These are phyloP conservation scores for Drosophila mimica DNA, from an alignment of 2,888 invertebrate genomes.

Conservation along the genomic window DNA sequence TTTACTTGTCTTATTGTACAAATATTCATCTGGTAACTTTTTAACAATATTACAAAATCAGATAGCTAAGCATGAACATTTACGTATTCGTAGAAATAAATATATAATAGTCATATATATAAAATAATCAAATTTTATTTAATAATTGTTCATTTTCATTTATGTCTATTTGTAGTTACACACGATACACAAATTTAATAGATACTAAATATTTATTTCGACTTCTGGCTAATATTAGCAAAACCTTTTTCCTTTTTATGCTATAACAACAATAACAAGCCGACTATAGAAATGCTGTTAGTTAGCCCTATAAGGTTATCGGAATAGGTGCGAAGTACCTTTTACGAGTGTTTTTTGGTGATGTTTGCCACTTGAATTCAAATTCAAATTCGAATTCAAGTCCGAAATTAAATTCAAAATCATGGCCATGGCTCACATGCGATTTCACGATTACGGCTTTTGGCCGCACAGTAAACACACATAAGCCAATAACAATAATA, in stretches of 20 bases:
- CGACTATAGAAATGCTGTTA: conserved; percentile 23
- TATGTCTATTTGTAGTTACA: neutral
- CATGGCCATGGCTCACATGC: conserved; percentile 79
- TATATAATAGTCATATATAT: neutral
- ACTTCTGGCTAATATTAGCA: conserved; percentile 1
- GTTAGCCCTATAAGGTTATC: conserved; percentile 32
- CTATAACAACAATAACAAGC: neutral
- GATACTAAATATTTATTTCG: neutral
- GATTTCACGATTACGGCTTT: conserved; percentile 74
- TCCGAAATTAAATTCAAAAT: conserved; percentile 69
- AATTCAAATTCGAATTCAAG: conserved; percentile 60
- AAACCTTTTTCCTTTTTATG: neutral
- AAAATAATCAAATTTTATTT: neutral
- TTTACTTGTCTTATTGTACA: neutral
- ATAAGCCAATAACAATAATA: conserved; percentile 41
- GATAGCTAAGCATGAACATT: neutral
- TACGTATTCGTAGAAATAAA: neutral
- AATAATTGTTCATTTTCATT: neutral
- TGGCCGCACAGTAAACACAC: conserved; percentile 34
- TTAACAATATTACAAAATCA: neutral
- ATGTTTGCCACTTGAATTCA: conserved; percentile 55
- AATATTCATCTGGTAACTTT: neutral
- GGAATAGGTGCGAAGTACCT: conserved; percentile 53
- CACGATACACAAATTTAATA: neutral
- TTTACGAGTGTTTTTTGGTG: conserved; percentile 36